Evolutionary conservation across 1,140 invertebrate genomes (phyloP).

Genomic region (Dolichoris vasculosae): DNA sequence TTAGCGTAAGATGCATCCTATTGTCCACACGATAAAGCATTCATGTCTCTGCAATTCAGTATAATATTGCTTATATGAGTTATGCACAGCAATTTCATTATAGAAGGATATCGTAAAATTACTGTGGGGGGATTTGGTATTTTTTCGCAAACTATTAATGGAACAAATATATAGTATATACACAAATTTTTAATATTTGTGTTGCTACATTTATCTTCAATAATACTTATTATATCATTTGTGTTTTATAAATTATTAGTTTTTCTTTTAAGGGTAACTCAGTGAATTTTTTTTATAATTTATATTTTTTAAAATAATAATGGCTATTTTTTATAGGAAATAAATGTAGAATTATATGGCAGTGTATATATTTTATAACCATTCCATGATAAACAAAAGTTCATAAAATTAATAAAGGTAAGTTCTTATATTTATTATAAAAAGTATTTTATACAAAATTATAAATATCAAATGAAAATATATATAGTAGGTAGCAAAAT

Average conservation of each 20-base stretch:
- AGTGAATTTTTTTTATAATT: neutral
- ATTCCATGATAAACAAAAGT: neutral
- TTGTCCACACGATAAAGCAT: constrained; percentile 31
- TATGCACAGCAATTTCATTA: too few relatives aligned
- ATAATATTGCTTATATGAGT: neutral
- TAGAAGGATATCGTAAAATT: too few relatives aligned
- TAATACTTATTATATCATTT: constrained; percentile 6
- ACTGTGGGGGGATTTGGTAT: too few relatives aligned
- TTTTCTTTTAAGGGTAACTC: neutral
- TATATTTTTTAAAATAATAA: neutral
- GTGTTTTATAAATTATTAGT: neutral
- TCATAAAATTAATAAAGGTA: too few relatives aligned
- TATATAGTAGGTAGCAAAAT: too few relatives aligned
- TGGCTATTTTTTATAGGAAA: neutral
- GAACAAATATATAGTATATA: too few relatives aligned
- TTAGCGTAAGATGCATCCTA: neutral
- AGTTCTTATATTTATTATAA: too few relatives aligned
- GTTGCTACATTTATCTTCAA: neutral
- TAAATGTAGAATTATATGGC: neutral
- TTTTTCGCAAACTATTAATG: too few relatives aligned
- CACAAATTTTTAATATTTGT: too few relatives aligned
- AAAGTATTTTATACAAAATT: too few relatives aligned
- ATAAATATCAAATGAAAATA: too few relatives aligned
- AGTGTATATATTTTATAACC: neutral
- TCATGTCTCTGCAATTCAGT: constrained; percentile 26